Percentiles rank a stretch among this genome's conserved stretches.
Evolutionary conservation across 1,140 invertebrate genomes (phyloP).

Genomic region (Pachypeltis micranthus): DNA sequence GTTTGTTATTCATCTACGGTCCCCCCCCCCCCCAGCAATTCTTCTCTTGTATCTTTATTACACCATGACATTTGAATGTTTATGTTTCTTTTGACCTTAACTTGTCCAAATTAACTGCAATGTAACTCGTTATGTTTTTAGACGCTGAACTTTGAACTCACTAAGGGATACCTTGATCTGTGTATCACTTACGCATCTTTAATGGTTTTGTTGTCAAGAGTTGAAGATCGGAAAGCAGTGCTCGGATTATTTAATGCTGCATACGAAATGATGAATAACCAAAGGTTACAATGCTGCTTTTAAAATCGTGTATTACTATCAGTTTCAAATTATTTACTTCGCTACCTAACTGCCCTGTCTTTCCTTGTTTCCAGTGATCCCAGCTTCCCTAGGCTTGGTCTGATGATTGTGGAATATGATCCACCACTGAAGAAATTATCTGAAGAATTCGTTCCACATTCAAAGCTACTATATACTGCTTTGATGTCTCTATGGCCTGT

Average conservation of each 20-base stretch:
- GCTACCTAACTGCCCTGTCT: neutral
- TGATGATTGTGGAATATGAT: slow-evolving; percentile 98
- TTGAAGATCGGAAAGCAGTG: slow-evolving; percentile 95
- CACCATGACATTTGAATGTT: too few species aligned
- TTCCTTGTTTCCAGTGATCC: slow-evolving; percentile 50
- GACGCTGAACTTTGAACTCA: slow-evolving; percentile 91
- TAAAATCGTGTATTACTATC: neutral
- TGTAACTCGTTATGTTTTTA: slow-evolving; percentile 37
- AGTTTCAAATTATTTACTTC: slow-evolving; percentile 8
- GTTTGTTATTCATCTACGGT: too few species aligned
- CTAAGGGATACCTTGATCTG: slow-evolving; percentile 89
- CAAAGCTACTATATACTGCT: slow-evolving; percentile 72
- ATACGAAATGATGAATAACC: slow-evolving; percentile 87
- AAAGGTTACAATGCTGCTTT: slow-evolving; percentile 41
- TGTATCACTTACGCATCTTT: slow-evolving; percentile 87
- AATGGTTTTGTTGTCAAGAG: slow-evolving; percentile 90
- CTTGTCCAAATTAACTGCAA: too few species aligned
- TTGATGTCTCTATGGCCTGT: slow-evolving; percentile 76
- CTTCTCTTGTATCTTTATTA: too few species aligned
- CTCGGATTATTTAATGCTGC: slow-evolving; percentile 94
- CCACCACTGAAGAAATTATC: slow-evolving; percentile 86
- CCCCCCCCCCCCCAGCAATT: too few species aligned
- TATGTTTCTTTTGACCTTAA: too few species aligned
- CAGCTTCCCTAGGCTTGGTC: slow-evolving; percentile 86
- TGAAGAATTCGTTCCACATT: slow-evolving; percentile 94